Evolutionary conservation across 2,113 vertebrate genomes (phyloP).

Genomic region (western clawed frog (Xenopus tropicalis)): DNA sequence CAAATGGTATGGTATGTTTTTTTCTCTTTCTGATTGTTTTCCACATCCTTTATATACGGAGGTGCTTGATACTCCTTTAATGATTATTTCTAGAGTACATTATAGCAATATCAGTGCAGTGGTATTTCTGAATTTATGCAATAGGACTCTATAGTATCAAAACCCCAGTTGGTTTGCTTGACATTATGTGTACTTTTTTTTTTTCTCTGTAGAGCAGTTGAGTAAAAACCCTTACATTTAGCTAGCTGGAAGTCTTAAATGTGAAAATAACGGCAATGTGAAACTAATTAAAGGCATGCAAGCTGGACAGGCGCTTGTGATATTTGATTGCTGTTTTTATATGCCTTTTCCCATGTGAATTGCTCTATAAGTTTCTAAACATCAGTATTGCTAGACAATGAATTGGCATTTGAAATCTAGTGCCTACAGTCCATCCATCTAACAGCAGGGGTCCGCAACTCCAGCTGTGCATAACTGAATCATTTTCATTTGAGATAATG

Average conservation of each 20-base stretch:
- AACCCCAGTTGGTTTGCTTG: constrained; percentile 16
- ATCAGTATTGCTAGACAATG: constrained; percentile 48
- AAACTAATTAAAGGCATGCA: constrained; percentile 33
- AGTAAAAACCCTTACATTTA: constrained; percentile 1
- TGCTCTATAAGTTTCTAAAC: constrained; percentile 47
- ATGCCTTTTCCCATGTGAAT: constrained; percentile 33
- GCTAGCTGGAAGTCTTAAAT: constrained; percentile 14
- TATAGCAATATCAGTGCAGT: not conserved
- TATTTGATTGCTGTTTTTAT: constrained; percentile 23
- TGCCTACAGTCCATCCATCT: constrained; percentile 55
- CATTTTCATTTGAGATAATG: constrained; percentile 61
- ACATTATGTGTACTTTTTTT: constrained; percentile 6
- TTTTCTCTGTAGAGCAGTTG: not conserved
- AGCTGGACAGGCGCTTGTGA: constrained; percentile 33
- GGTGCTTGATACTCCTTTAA: too few relatives aligned
- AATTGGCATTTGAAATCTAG: constrained; percentile 51
- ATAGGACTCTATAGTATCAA: not conserved
- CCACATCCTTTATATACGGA: too few relatives aligned
- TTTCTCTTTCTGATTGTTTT: too few relatives aligned
- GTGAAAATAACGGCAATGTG: constrained; percentile 27
- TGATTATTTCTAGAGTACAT: too few relatives aligned
- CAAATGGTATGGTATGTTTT: too few relatives aligned
- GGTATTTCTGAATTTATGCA: not conserved
- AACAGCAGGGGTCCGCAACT: constrained; percentile 56
- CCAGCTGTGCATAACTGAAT: constrained; percentile 59